phyloP scores from a whole-genome alignment of 2,113 vertebrate genomes.

The Gadus macrocephalus region DNA sequence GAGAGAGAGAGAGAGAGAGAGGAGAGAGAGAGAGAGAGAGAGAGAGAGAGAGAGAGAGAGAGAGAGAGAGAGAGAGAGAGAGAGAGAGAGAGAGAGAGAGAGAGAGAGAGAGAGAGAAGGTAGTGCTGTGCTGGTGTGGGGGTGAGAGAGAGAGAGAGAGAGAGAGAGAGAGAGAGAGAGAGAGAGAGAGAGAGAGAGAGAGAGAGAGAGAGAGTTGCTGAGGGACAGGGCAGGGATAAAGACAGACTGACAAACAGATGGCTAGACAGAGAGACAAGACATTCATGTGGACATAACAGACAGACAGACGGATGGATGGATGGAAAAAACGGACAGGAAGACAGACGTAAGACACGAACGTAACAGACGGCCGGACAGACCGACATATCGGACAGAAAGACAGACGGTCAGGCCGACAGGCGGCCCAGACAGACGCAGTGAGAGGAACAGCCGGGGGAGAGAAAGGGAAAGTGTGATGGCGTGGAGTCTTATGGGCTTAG shows the following conservation, averaged over 20 bases:
- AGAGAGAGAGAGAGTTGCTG: neutral
- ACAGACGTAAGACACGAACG: neutral
- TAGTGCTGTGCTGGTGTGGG: no score
- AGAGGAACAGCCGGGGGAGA: neutral
- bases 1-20: neutral
- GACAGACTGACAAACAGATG: conserved; percentile 18
- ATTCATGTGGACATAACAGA: neutral
- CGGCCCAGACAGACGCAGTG: neutral
- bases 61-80: neutral
- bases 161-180: neutral
- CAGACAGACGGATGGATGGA: neutral
- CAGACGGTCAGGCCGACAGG: neutral
- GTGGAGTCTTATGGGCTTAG: no score
- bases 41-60: neutral
- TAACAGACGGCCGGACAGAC: neutral
- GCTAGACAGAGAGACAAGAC: conserved; percentile 19
- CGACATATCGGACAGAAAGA: neutral
- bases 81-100: neutral
- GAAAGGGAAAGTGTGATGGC: no score
- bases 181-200: neutral
- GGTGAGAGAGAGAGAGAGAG: neutral
- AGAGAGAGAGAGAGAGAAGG: neutral
- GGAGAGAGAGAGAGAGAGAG: neutral
- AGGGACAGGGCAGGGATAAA: conserved; percentile 20
- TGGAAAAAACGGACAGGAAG: conserved; percentile 8